phyloP scores from a whole-genome alignment of 2,888 invertebrate species.

The Gnatocerus cornutus region DNA sequence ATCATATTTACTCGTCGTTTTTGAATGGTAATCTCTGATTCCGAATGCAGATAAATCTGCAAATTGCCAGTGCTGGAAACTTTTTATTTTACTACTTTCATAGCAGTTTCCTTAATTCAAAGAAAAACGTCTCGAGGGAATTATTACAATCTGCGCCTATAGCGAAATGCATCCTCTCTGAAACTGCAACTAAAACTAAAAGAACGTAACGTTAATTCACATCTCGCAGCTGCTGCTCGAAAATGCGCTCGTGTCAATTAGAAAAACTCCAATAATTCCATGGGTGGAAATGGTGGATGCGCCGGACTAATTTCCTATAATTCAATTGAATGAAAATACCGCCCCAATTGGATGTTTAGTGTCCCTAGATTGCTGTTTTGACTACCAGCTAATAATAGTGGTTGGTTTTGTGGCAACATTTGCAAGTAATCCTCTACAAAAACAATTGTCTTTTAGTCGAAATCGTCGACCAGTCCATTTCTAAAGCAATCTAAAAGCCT shows the following conservation, averaged over 20 bases:
- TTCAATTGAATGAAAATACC: not conserved
- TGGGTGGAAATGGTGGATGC: conserved; percentile 1
- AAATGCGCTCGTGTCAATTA: too few species aligned
- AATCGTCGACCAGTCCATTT: conserved; percentile 47
- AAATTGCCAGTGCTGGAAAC: not conserved
- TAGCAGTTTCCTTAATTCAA: not conserved
- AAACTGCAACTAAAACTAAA: not conserved
- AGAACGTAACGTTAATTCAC: not conserved
- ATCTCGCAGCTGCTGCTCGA: not conserved
- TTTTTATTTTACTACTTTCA: too few species aligned
- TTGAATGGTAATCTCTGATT: conserved; percentile 1
- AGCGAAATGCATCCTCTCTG: not conserved
- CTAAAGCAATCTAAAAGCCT: conserved; percentile 47
- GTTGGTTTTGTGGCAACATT: conserved; percentile 40
- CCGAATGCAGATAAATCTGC: conserved; percentile 1
- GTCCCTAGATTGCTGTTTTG: not conserved
- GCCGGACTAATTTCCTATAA: not conserved
- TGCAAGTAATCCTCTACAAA: conserved; percentile 39
- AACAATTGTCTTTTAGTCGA: conserved; percentile 37
- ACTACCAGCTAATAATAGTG: conserved; percentile 21
- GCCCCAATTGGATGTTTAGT: not conserved
- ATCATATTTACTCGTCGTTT: not conserved
- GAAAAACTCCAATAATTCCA: too few species aligned
- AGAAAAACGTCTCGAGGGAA: not conserved
- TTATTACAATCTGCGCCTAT: not conserved